phyloP scores from a whole-genome alignment of 30 jellyfish, hydroid and myxozoan genomes.

The Nemopilema nomurai region DNA sequence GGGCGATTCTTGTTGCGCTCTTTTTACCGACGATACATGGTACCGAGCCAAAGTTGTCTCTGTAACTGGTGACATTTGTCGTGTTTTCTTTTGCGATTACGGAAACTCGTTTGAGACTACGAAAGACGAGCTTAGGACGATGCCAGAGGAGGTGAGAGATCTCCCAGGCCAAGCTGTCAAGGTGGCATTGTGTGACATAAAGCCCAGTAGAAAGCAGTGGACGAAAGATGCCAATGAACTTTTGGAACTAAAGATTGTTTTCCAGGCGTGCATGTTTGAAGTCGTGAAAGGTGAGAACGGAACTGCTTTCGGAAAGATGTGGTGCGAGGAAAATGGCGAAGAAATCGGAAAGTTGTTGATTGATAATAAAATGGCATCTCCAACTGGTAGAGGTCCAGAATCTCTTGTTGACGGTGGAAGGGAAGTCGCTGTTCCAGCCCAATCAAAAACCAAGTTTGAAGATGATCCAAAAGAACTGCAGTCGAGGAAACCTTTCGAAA shows the following conservation, averaged over 20 bases:
- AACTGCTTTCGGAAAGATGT: background rate
- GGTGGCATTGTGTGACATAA: constrained; percentile 33
- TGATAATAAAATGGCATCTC: constrained; percentile 29
- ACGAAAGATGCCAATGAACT: constrained; percentile 12
- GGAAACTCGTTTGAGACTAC: constrained; percentile 18
- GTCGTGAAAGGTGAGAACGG: constrained; percentile 6
- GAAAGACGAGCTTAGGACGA: constrained; percentile 23
- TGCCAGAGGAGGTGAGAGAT: constrained; percentile 66
- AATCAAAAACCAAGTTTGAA: no score
- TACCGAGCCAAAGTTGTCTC: constrained; percentile 70
- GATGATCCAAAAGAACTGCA: background rate
- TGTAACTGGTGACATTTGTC: constrained; percentile 11
- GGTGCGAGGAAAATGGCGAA: background rate
- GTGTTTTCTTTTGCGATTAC: constrained; percentile 31
- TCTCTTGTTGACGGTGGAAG: no score
- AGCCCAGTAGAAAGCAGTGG: constrained; percentile 29
- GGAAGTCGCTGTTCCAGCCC: no score
- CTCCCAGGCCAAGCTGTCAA: constrained; percentile 70
- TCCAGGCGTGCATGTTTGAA: constrained; percentile 15
- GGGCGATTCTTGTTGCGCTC: constrained; percentile 50
- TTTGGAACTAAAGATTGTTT: constrained; percentile 16
- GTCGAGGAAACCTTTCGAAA: background rate
- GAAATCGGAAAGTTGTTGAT: constrained; percentile 17
- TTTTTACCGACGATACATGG: constrained; percentile 50
- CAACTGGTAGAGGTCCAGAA: no score